These are phyloP conservation scores for Numenius arquata DNA, from an alignment of 2,113 vertebrate species.

Conservation along the genomic window DNA sequence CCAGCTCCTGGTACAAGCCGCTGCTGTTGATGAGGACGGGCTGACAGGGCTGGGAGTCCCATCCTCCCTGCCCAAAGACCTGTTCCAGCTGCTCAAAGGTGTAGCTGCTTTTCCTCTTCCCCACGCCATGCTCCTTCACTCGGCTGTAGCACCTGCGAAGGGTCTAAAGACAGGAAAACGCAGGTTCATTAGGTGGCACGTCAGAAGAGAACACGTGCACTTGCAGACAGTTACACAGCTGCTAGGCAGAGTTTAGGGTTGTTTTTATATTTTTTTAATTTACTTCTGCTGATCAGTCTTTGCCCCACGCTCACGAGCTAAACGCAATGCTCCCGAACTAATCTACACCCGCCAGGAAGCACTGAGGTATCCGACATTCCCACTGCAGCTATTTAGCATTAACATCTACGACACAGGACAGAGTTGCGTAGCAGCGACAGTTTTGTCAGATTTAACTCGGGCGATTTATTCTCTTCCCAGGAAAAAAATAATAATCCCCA, in stretches of 20 bases:
- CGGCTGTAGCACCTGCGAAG: slow-evolving; percentile 98
- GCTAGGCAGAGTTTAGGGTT: slow-evolving; percentile 6
- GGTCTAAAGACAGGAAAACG: slow-evolving; percentile 78
- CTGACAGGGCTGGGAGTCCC: slow-evolving; percentile 96
- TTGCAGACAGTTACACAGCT: slow-evolving; percentile 47
- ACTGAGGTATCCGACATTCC: slow-evolving; percentile 1
- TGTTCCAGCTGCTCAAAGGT: slow-evolving; percentile 98
- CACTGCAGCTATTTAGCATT: background rate
- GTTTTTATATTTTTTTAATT: background rate
- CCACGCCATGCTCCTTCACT: slow-evolving; percentile 96
- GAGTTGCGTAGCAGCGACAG: background rate
- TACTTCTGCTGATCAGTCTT: background rate
- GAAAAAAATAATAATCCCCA: background rate
- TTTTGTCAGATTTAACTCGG: background rate
- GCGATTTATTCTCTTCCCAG: background rate
- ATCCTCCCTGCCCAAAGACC: slow-evolving; percentile 97
- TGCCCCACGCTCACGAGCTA: slow-evolving; percentile 43
- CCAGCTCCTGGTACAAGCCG: slow-evolving; percentile 97
- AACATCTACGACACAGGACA: background rate
- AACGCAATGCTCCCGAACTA: slow-evolving; percentile 53
- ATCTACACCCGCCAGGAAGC: slow-evolving; percentile 55
- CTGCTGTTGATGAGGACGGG: slow-evolving; percentile 99
- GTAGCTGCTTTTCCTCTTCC: slow-evolving; percentile 99
- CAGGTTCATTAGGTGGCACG: background rate
- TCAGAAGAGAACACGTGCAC: background rate